A percentile compares a stretch with the other conserved stretches of the same genome.
These are phyloP conservation scores for Drosophila lacteicornis DNA, from an alignment of 1,140 invertebrate genomes.

Conservation along the genomic window DNA sequence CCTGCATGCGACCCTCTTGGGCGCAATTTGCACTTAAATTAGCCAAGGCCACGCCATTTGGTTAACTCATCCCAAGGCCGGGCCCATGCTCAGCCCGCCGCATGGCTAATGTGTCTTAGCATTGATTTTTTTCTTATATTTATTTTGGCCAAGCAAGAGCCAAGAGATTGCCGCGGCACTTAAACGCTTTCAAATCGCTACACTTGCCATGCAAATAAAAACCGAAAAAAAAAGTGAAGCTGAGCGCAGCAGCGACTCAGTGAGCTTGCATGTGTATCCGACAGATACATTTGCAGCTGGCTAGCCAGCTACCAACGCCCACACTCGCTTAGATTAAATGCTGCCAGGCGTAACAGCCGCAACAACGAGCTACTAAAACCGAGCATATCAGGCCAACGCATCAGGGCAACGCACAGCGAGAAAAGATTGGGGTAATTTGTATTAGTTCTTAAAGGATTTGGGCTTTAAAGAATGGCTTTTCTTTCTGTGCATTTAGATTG, in stretches of 20 bases:
- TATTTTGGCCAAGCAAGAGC: constrained; percentile 2
- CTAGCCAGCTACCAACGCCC: constrained; percentile 30
- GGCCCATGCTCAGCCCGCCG: constrained; percentile 8
- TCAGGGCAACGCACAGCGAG: constrained; percentile 27
- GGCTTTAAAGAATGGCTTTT: background rate
- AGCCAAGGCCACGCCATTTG: constrained; percentile 65
- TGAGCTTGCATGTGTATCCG: constrained; percentile 51
- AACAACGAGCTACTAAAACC: constrained; percentile 41
- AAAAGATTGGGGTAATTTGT: background rate
- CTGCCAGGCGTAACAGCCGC: constrained; percentile 62
- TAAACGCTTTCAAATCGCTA: constrained; percentile 40
- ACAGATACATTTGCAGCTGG: constrained; percentile 58
- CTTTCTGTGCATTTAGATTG: constrained; percentile 35
- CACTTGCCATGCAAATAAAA: constrained; percentile 30
- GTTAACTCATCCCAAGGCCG: constrained; percentile 53
- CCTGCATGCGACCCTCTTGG: constrained; percentile 59
- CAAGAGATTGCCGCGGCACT: constrained; percentile 17
- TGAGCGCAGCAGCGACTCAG: constrained; percentile 28
- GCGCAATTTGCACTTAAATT: constrained; percentile 70
- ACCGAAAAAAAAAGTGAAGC: constrained; percentile 12
- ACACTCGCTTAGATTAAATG: constrained; percentile 40
- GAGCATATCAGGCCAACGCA: constrained; percentile 55
- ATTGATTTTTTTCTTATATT: constrained; percentile 49
- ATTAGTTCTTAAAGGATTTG: too few species aligned
- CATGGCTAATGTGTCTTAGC: constrained; percentile 63